Evolutionary conservation across 2,888 invertebrate species (phyloP), one percentile per base, ranked within the genome.

Genomic region (Meloe dianella): DNA sequence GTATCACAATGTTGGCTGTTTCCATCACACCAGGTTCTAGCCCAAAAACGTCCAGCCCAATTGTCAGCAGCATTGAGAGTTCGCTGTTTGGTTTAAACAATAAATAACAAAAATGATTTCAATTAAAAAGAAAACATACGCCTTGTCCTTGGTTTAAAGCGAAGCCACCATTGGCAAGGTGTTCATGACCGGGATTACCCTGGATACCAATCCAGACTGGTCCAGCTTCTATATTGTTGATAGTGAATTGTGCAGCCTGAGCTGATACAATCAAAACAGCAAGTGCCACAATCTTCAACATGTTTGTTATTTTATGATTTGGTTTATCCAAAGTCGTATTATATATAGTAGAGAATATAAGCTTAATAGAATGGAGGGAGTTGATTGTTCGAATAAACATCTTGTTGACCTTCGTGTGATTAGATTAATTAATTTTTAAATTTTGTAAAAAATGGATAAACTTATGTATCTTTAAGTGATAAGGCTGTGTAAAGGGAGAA

Each of bases 11-110:
- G 81, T 20, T 78, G 77, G 38, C 83, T 84, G 60, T 77, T 71
- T 73, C 85, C 84, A 30, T 78, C 77, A 61, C 81, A 83, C 30
- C 80, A 78, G 14, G 81, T 80, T 64, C 82, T 71, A 3, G 79
- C 84, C 78, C 82, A 82, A 67, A 84, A 78, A n/a, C 78, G 74
- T 22, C 83, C 83, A 2, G 79, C 76, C 82, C 82, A 83, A 54
- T 71, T 70, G 41, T 76, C 74, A 27, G 69, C 71, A 41, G 75
- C 63, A n/a, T 71, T 63, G 6, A 77, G 41, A 1, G 72, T 68
- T 3, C 71, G 73, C 77, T 74, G 63, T 38, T 56, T 30, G 2
- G 17, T 1, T 22, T 24, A 6, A 22, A 38, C 12, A 58, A 38
- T 10, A 22, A n/a, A 35, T 27, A 59, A 20, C 22, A 9, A 17